phyloP scores from a whole-genome alignment of 1,140 invertebrate species.

The Drosophila pachea region DNA sequence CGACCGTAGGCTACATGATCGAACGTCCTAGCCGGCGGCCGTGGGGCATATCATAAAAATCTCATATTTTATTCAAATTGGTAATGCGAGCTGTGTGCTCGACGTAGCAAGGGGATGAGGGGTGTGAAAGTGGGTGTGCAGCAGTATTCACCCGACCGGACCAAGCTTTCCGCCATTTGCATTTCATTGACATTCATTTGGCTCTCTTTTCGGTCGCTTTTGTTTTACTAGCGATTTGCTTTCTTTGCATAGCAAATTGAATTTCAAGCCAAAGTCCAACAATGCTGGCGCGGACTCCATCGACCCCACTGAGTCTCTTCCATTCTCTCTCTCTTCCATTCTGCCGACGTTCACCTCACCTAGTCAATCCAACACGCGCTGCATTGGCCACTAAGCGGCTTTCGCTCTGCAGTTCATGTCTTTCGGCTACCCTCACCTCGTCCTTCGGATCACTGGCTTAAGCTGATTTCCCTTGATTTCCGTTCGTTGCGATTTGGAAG shows the following conservation, averaged over 20 bases:
- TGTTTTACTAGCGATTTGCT: conserved; percentile 36
- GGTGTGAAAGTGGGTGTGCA: not conserved
- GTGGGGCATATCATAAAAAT: conserved; percentile 62
- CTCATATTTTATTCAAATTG: conserved; percentile 79
- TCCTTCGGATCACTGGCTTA: conserved; percentile 24
- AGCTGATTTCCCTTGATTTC: conserved; percentile 70
- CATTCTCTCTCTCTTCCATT: conserved; percentile 33
- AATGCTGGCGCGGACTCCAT: conserved; percentile 7
- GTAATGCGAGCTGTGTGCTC: conserved; percentile 59
- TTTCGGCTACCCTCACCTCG: not conserved
- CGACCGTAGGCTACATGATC: not conserved
- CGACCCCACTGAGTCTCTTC: not conserved
- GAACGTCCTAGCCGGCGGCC: not conserved
- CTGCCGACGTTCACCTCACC: too few species aligned
- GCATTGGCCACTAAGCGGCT: conserved; percentile 60
- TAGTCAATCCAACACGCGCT: too few species aligned
- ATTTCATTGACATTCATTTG: conserved; percentile 63
- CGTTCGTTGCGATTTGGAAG: conserved; percentile 29
- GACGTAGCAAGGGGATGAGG: not conserved
- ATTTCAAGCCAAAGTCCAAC: conserved; percentile 44
- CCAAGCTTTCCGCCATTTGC: conserved; percentile 59
- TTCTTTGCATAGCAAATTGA: conserved; percentile 65
- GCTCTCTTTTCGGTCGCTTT: conserved; percentile 9
- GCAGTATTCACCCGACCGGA: conserved; percentile 2
- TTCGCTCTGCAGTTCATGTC: conserved; percentile 63